These are phyloP conservation scores for Elanoides forficatus DNA, from an alignment of 2,113 vertebrate genomes.

Conservation along the genomic window DNA sequence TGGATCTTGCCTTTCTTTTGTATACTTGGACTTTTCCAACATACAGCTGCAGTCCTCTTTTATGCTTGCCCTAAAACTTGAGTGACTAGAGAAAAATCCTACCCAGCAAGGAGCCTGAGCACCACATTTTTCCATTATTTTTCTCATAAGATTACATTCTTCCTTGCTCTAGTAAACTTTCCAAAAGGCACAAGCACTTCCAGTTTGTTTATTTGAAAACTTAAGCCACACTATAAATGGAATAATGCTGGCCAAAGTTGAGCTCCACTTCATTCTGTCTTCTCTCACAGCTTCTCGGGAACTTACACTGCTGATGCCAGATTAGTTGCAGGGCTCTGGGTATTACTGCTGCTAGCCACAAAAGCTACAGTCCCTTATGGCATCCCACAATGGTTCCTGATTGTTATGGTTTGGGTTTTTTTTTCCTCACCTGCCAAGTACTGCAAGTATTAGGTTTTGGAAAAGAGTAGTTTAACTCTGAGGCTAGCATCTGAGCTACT, in stretches of 20 bases:
- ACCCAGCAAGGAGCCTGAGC: background rate
- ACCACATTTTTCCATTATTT: background rate
- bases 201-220: background rate
- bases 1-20: background rate
- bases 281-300: background rate
- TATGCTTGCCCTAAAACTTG: background rate
- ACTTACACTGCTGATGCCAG: background rate
- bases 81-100: background rate
- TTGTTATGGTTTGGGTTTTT: background rate
- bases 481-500: background rate
- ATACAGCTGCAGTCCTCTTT: background rate
- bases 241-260: background rate
- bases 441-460: background rate
- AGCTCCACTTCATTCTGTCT: background rate
- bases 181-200: background rate
- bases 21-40: background rate
- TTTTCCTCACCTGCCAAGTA: background rate
- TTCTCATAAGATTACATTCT: background rate
- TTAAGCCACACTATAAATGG: background rate
- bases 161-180: background rate
- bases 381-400: background rate
- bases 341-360: background rate
- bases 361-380: background rate
- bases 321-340: background rate
- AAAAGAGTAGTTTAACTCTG: background rate